Conservation (phyloP, 2,797 vertebrate genomes). For the Linurgus olivaceus region DNA sequence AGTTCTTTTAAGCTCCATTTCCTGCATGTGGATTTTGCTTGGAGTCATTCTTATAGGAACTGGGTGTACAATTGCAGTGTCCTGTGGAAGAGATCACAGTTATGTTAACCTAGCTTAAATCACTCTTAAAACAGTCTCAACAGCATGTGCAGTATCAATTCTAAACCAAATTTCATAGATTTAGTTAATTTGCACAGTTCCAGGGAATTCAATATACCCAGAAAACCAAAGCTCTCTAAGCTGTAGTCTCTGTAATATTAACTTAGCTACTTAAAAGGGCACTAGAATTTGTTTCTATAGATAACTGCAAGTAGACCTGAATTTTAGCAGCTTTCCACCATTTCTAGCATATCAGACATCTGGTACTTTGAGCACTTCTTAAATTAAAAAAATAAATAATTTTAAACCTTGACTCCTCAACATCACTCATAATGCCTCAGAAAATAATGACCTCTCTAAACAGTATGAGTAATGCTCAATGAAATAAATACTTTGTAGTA, state of each 20-base stretch:
- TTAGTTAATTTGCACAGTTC: background rate
- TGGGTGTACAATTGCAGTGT: conserved; percentile 97
- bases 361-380: background rate
- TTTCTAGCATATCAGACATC: background rate
- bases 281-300: background rate
- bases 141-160: background rate
- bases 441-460: background rate
- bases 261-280: background rate
- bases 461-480: background rate
- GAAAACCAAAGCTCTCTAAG: background rate
- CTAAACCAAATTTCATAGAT: background rate
- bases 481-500: background rate
- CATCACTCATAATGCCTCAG: background rate
- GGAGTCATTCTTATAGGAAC: conserved; percentile 99
- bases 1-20: conserved; percentile 98
- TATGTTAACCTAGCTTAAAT: background rate
- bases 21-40: conserved; percentile 99
- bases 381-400: background rate
- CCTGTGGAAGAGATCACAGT: conserved; percentile 75
- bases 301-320: background rate
- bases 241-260: background rate
- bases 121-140: background rate
- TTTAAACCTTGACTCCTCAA: background rate
- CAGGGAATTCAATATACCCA: background rate
- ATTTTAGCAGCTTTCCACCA: background rate